Percentiles rank a stretch among this genome's conserved stretches.
Conservation (phyloP, 2,113 vertebrate genomes). For the Scomber japonicus region DNA sequence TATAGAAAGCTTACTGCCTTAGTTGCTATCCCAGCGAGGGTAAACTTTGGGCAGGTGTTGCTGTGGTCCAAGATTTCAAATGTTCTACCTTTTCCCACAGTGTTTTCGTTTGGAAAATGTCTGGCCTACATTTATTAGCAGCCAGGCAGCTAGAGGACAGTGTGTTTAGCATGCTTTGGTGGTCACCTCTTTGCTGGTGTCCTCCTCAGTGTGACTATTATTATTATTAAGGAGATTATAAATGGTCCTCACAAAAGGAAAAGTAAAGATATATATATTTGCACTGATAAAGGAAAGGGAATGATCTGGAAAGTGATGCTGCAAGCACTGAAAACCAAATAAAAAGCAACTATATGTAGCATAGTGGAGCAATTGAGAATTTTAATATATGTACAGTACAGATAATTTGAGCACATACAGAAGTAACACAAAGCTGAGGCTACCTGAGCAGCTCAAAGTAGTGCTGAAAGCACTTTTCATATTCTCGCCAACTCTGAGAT, state of each 20-base stretch:
- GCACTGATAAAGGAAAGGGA: conserved; percentile 82
- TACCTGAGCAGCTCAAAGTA: conserved; percentile 34
- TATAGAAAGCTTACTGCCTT: conserved; percentile 26
- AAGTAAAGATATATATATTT: conserved; percentile 62
- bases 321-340: conserved; percentile 86
- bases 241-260: conserved; percentile 34
- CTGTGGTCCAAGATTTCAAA: conserved; percentile 14
- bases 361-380: conserved; percentile 69
- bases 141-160: not conserved
- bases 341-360: conserved; percentile 85
- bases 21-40: conserved; percentile 22
- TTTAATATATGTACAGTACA: conserved; percentile 83
- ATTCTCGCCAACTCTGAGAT: conserved; percentile 59
- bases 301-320: conserved; percentile 75
- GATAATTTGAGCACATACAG: conserved; percentile 36
- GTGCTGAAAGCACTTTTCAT: conserved; percentile 68
- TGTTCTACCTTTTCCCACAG: not conserved
- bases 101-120: conserved; percentile 30
- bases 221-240: conserved; percentile 62
- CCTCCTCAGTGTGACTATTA: conserved; percentile 58
- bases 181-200: conserved; percentile 3
- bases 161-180: conserved; percentile 3
- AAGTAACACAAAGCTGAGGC: conserved; percentile 40
- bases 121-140: not conserved
- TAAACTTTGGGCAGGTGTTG: conserved; percentile 8